Evolutionary conservation across 2,797 vertebrate species (phyloP).

Genomic region (Cetoscarus ocellatus): DNA sequence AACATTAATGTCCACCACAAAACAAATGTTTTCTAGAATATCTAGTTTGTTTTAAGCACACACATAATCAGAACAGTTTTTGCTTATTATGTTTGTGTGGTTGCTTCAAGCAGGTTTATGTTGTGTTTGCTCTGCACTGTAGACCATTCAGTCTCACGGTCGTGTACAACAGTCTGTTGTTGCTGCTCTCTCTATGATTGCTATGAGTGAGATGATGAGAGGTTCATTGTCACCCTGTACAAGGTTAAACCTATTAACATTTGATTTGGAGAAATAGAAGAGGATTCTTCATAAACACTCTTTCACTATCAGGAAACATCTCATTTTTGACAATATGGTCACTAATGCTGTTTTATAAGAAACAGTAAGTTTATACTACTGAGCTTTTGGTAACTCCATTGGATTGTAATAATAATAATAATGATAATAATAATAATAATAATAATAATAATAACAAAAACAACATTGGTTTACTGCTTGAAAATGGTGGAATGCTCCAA

Average conservation of each 20-base stretch:
- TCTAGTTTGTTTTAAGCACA: background rate
- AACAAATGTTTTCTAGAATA: too few relatives aligned
- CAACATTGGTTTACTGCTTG: too few relatives aligned
- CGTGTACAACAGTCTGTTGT: conserved; percentile 7
- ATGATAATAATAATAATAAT: too few relatives aligned
- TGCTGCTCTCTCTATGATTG: conserved; percentile 2
- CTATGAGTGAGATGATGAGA: background rate
- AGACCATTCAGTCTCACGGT: conserved; percentile 6
- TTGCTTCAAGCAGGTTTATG: background rate
- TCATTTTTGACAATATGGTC: background rate
- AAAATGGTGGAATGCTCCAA: too few relatives aligned
- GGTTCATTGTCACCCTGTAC: background rate
- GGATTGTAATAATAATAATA: background rate
- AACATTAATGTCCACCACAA: too few relatives aligned
- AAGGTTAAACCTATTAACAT: conserved; percentile 31
- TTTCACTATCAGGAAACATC: conserved; percentile 9
- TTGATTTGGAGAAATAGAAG: conserved; percentile 4
- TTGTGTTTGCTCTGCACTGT: conserved; percentile 3
- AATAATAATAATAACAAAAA: too few relatives aligned
- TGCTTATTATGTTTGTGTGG: background rate
- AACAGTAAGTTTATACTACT: background rate
- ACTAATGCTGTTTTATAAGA: background rate
- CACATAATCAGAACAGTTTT: too few relatives aligned
- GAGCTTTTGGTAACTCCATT: background rate
- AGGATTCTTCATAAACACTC: conserved; percentile 6